Evolutionary conservation across 37 sponge, comb jelly and placozoan species (phyloP).

Genomic region (Amphimedon queenslandica): DNA sequence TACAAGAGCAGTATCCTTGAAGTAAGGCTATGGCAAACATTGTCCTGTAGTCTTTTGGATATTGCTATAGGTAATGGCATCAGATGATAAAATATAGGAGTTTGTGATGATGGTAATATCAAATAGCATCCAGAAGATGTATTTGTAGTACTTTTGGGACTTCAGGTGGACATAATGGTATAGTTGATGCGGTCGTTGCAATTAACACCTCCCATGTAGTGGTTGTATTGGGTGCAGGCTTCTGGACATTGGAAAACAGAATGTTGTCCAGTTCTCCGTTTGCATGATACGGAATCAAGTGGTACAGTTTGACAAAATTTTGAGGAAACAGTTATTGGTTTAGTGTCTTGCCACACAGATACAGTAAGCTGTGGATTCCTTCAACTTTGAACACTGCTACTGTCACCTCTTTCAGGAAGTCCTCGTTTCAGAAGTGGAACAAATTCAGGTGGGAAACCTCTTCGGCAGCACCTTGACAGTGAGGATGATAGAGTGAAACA

Average conservation of each 20-base stretch:
- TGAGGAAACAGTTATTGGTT: neutral
- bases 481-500: neutral
- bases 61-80: no score
- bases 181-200: no score
- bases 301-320: neutral
- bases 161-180: no score
- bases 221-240: neutral
- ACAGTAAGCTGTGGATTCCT: slow-evolving; percentile 5
- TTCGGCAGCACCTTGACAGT: no score
- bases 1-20: neutral
- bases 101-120: no score
- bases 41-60: neutral
- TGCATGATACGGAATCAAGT: neutral
- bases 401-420: neutral
- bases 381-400: neutral
- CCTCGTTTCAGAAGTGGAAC: neutral
- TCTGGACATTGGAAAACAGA: neutral
- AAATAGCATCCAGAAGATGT: no score
- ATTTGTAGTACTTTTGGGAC: no score
- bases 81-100: no score
- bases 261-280: slow-evolving; percentile 11
- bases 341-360: slow-evolving; percentile 4
- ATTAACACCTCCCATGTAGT: no score
- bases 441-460: neutral
- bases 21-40: neutral